A percentile compares a stretch with the other conserved stretches of the same genome.
phyloP scores from a whole-genome alignment of 1,140 invertebrate species.

The Temnothorax longispinosus region DNA sequence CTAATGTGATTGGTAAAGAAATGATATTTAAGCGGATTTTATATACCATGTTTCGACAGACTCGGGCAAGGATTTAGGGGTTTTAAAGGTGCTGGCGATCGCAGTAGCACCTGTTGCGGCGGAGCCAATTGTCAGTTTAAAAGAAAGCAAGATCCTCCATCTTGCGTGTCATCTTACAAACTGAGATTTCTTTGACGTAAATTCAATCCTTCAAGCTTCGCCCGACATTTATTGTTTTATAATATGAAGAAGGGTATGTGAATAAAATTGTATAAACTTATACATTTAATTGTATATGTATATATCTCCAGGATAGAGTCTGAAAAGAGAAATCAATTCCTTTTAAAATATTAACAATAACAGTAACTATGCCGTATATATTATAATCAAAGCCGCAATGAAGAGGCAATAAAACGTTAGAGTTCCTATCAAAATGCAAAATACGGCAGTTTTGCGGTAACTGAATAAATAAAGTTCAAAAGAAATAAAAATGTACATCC shows the following conservation, averaged over 20 bases:
- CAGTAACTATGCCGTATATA: not conserved
- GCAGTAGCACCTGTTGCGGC: constrained; percentile 69
- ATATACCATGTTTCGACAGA: constrained; percentile 31
- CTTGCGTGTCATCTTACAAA: constrained; percentile 49
- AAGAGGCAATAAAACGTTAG: not conserved
- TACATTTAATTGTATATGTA: not conserved
- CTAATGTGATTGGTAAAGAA: constrained; percentile 12
- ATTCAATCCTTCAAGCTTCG: not conserved
- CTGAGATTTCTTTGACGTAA: not conserved
- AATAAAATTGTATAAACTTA: not conserved
- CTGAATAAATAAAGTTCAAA: not conserved
- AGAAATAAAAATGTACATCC: constrained; percentile 9
- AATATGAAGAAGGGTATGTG: not conserved
- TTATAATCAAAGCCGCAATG: not conserved
- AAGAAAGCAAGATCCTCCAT: constrained; percentile 46
- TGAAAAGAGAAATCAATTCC: not conserved
- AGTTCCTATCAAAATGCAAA: not conserved
- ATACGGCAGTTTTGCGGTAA: not conserved
- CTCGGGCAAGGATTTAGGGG: constrained; percentile 47
- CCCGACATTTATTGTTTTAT: not conserved
- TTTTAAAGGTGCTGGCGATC: constrained; percentile 60
- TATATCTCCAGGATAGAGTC: not conserved
- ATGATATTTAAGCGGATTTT: constrained; percentile 32
- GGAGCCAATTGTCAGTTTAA: constrained; percentile 27
- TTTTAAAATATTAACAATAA: not conserved